These are phyloP conservation scores for Chrysochloris asiatica DNA, from an alignment of 2,113 vertebrate genomes.

Conservation along the genomic window DNA sequence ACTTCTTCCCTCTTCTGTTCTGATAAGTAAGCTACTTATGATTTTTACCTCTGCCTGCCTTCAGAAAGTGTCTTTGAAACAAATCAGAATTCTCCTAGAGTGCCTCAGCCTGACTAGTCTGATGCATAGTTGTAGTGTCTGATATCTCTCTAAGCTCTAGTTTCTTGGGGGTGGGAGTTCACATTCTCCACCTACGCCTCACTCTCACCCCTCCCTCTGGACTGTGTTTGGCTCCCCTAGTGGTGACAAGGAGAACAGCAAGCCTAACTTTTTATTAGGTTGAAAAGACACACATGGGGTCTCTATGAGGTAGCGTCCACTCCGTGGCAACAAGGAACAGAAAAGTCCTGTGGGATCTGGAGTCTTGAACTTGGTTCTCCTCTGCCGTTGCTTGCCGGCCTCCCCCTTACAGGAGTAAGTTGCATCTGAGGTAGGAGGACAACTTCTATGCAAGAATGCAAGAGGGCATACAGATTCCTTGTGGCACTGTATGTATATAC, in stretches of 20 bases:
- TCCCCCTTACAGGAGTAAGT: accelerated
- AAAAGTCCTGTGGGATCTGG: too few relatives aligned
- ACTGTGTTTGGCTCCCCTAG: neutral
- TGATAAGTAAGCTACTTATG: neutral
- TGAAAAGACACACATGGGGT: too few relatives aligned
- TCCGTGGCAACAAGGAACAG: too few relatives aligned
- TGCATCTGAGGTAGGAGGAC: too few relatives aligned
- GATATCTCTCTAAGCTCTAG: accelerated
- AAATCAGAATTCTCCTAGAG: neutral
- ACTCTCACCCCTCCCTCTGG: too few relatives aligned
- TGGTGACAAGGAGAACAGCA: neutral
- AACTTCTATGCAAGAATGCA: too few relatives aligned
- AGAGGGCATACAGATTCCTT: too few relatives aligned
- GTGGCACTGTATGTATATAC: too few relatives aligned
- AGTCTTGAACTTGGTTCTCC: neutral
- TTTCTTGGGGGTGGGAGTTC: accelerated
- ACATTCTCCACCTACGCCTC: neutral
- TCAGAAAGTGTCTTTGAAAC: neutral
- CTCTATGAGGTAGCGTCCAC: too few relatives aligned
- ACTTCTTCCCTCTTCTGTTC: neutral
- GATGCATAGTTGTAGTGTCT: too few relatives aligned
- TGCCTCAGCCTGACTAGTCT: accelerated
- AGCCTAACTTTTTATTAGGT: too few relatives aligned
- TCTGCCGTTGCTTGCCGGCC: neutral
- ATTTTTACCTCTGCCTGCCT: neutral